Percentiles rank a stretch among this genome's conserved stretches.
Evolutionary conservation across 2,888 invertebrate species (phyloP).

Genomic region (Dynastes grantii): DNA sequence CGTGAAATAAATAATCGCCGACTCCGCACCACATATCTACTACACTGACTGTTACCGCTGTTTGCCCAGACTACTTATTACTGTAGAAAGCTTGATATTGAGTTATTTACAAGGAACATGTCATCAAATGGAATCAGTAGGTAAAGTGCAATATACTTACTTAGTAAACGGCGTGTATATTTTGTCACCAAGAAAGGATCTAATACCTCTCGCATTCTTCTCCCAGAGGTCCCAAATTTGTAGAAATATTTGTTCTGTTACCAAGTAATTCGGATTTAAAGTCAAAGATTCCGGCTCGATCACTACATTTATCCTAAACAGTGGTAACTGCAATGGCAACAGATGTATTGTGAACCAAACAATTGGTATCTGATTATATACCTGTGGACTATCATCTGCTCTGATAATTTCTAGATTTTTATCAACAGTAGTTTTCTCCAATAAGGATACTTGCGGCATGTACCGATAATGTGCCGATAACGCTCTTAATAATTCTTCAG

Average conservation of each 20-base stretch:
- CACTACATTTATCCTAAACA: conserved; percentile 76
- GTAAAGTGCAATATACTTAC: conserved; percentile 65
- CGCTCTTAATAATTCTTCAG: conserved; percentile 74
- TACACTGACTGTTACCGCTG: too few species aligned
- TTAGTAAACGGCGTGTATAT: conserved; percentile 83
- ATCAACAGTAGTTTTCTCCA: conserved; percentile 69
- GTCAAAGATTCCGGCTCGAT: conserved; percentile 65
- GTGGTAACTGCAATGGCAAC: conserved; percentile 73
- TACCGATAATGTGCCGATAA: conserved; percentile 74
- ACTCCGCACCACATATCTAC: too few species aligned
- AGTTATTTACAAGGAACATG: too few species aligned
- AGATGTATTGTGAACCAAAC: conserved; percentile 55
- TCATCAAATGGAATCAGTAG: conserved; percentile 12
- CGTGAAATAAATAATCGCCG: too few species aligned
- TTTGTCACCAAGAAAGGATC: conserved; percentile 81
- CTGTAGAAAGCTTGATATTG: too few species aligned
- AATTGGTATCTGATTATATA: conserved; percentile 69
- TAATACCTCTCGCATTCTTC: conserved; percentile 79
- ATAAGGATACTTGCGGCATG: conserved; percentile 71
- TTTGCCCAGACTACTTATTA: too few species aligned
- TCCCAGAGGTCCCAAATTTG: conserved; percentile 79
- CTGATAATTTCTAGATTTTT: conserved; percentile 72
- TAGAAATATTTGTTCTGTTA: conserved; percentile 75
- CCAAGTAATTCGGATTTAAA: conserved; percentile 77
- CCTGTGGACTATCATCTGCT: conserved; percentile 69